These are phyloP conservation scores for Alloscopus bannaensis DNA, from an alignment of 2,888 invertebrate genomes.

Conservation along the genomic window DNA sequence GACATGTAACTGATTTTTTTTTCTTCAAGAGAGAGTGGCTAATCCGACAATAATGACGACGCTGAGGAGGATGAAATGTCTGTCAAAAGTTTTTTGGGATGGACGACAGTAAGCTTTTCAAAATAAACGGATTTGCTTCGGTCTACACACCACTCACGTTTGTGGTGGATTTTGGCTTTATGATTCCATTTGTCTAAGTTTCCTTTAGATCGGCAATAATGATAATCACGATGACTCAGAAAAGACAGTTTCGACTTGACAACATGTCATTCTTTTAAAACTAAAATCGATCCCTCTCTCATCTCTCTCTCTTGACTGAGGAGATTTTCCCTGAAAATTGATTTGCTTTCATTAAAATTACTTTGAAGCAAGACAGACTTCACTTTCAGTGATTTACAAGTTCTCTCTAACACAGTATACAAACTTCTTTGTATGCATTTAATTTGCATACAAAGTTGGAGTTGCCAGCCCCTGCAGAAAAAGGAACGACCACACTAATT, in stretches of 20 bases:
- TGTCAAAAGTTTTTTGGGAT: conserved; percentile 54
- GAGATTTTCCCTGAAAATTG: not conserved
- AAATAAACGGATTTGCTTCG: conserved; percentile 23
- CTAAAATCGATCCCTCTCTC: no score
- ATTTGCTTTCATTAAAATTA: not conserved
- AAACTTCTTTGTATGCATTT: no score
- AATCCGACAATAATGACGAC: conserved; percentile 33
- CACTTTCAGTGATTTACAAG: no score
- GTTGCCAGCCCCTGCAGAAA: not conserved
- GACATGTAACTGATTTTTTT: conserved; percentile 39
- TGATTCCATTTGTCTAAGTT: not conserved
- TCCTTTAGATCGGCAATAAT: not conserved
- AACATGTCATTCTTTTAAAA: conserved; percentile 13
- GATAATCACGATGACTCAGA: not conserved
- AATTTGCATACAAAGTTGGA: conserved; percentile 57
- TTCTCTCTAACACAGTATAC: no score
- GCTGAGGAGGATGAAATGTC: conserved; percentile 54
- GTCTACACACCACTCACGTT: not conserved
- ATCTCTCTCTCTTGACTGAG: not conserved
- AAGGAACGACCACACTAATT: conserved; percentile 30
- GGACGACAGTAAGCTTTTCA: conserved; percentile 53
- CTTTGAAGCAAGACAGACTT: not conserved
- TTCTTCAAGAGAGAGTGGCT: conserved; percentile 13
- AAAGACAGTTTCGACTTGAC: conserved; percentile 25
- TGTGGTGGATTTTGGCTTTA: not conserved